These are phyloP conservation scores for Lepisosteus oculatus DNA, from an alignment of 2,113 vertebrate species.

Conservation along the genomic window DNA sequence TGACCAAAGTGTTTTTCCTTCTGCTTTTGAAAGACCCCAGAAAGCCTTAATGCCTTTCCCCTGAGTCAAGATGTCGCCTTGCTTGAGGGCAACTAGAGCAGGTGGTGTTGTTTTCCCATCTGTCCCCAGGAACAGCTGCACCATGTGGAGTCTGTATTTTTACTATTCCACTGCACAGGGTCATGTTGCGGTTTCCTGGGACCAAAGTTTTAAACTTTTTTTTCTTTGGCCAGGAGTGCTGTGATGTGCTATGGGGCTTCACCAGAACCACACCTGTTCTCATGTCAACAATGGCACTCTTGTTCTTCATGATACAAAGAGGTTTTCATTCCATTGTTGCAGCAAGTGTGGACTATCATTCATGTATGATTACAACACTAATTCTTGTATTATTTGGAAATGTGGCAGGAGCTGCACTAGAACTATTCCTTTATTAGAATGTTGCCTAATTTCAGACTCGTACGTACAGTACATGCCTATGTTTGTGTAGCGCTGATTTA, in stretches of 20 bases:
- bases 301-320: not conserved
- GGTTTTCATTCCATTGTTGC: no score
- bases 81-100: constrained; percentile 17
- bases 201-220: constrained; percentile 1
- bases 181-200: constrained; percentile 21
- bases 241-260: no score
- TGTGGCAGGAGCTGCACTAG: no score
- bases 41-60: not conserved
- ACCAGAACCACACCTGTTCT: not conserved
- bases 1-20: not conserved
- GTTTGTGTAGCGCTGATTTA: no score
- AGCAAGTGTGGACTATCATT: no score
- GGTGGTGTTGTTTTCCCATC: constrained; percentile 38
- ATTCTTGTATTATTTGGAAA: no score
- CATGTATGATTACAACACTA: no score
- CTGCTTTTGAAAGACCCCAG: not conserved
- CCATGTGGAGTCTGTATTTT: constrained; percentile 2
- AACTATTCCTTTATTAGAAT: no score
- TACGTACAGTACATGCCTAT: no score
- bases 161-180: constrained; percentile 12
- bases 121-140: constrained; percentile 36
- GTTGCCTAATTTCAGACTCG: no score
- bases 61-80: not conserved
- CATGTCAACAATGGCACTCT: not conserved
- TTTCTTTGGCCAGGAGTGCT: not conserved